These are phyloP conservation scores for Drosophila stalkeri DNA, from an alignment of 2,888 invertebrate species.

Conservation along the genomic window DNA sequence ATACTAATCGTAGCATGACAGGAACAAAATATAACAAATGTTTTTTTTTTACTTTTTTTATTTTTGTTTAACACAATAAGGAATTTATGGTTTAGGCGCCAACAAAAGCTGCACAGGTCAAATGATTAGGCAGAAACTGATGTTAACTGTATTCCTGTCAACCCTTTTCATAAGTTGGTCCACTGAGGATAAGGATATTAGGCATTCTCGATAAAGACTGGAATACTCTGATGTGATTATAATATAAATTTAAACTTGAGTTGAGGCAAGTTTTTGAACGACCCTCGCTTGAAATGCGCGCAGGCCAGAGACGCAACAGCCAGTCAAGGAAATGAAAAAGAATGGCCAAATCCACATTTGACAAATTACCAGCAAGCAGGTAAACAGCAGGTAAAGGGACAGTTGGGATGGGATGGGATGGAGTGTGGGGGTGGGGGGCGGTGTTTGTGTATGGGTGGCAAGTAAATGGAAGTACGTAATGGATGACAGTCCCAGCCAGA, in stretches of 20 bases:
- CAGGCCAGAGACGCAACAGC: slow-evolving; percentile 57
- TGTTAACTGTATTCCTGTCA: neutral
- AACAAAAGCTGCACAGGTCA: neutral
- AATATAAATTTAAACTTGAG: neutral
- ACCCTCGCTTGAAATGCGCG: slow-evolving; percentile 46
- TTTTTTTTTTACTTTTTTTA: no score
- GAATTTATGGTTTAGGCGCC: neutral
- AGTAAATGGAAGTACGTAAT: neutral
- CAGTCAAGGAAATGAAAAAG: slow-evolving; percentile 41
- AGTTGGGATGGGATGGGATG: neutral
- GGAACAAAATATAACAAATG: neutral
- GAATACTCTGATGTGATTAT: neutral
- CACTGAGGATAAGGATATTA: neutral
- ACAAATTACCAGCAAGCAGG: slow-evolving; percentile 74
- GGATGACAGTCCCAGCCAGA: slow-evolving; percentile 2
- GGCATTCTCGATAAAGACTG: neutral
- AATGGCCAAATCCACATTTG: slow-evolving; percentile 71
- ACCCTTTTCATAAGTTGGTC: neutral
- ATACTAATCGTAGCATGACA: neutral
- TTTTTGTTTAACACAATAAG: neutral
- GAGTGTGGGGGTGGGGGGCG: neutral
- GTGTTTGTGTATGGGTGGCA: neutral
- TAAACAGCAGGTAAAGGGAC: slow-evolving; percentile 51
- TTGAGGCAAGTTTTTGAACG: slow-evolving; percentile 4
- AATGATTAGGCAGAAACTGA: neutral